Conservation (phyloP, 2,888 invertebrate genomes). For the Hoplodrina ambigua region DNA sequence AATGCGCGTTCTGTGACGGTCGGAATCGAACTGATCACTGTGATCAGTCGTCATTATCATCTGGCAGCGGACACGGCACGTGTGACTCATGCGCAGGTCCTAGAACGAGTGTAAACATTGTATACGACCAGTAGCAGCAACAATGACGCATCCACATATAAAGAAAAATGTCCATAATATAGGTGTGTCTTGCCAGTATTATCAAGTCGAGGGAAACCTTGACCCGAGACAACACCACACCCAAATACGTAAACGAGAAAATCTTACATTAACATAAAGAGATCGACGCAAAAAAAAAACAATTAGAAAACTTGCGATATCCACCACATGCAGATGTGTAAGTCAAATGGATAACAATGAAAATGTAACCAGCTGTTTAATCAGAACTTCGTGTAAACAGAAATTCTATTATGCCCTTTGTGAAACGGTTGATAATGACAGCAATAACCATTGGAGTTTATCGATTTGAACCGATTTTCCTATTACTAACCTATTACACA, state of each 20-base stretch:
- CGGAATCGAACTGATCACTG: slow-evolving; percentile 77
- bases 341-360: slow-evolving; percentile 43
- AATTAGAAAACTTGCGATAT: slow-evolving; percentile 44
- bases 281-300: slow-evolving; percentile 48
- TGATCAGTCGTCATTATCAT: slow-evolving; percentile 80
- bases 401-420: slow-evolving; percentile 22
- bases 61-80: slow-evolving; percentile 74
- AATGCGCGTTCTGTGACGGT: slow-evolving; percentile 71
- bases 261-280: slow-evolving; percentile 45
- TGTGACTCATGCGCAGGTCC: slow-evolving; percentile 85
- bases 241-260: slow-evolving; percentile 58
- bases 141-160: slow-evolving; percentile 80
- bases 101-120: slow-evolving; percentile 83
- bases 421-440: slow-evolving; percentile 30
- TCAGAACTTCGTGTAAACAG: slow-evolving; percentile 39
- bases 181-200: slow-evolving; percentile 76
- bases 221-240: slow-evolving; percentile 63
- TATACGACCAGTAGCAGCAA: slow-evolving; percentile 73
- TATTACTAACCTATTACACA: slow-evolving; percentile 53
- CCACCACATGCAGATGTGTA: slow-evolving; percentile 25
- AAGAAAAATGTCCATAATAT: slow-evolving; percentile 77
- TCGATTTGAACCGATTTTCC: slow-evolving; percentile 31
- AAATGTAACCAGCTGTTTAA: slow-evolving; percentile 60
- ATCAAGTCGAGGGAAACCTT: slow-evolving; percentile 63
- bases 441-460: slow-evolving; percentile 32